Percentiles rank a stretch among this genome's conserved stretches.
These are phyloP conservation scores for Laticauda colubrina DNA, from an alignment of 2,113 vertebrate species.

Conservation along the genomic window DNA sequence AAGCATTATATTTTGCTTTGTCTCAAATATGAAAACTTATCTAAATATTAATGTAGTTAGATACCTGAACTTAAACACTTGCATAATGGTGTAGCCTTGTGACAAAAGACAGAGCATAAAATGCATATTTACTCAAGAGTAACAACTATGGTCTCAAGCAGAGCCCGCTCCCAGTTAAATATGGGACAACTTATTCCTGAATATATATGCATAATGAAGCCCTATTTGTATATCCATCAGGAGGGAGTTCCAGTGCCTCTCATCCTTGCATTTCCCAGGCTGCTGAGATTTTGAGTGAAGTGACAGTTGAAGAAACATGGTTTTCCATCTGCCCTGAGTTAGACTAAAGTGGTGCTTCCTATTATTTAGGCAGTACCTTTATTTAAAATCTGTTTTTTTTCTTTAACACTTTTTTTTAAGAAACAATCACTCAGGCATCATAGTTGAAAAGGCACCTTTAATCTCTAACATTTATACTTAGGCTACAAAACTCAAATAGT, in stretches of 20 bases:
- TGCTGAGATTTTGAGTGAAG: background rate
- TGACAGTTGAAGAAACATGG: background rate
- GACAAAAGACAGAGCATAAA: too few species aligned
- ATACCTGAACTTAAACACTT: too few species aligned
- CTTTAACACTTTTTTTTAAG: background rate
- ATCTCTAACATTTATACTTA: background rate
- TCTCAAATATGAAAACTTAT: too few species aligned
- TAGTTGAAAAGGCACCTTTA: background rate
- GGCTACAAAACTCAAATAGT: background rate
- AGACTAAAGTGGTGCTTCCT: background rate
- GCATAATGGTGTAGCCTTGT: too few species aligned
- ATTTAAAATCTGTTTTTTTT: background rate
- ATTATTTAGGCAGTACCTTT: background rate
- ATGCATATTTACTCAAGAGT: too few species aligned
- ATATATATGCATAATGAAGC: too few species aligned
- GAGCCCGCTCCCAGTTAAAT: too few species aligned
- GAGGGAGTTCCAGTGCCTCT: background rate
- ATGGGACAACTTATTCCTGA: too few species aligned
- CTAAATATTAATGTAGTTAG: too few species aligned
- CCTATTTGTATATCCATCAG: background rate
- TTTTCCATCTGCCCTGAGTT: background rate
- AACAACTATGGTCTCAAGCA: too few species aligned
- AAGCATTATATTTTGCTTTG: too few species aligned
- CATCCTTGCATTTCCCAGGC: background rate
- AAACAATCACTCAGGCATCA: background rate